These are phyloP conservation scores for Drosophila silvestris DNA, from an alignment of 2,888 invertebrate genomes.

Conservation along the genomic window DNA sequence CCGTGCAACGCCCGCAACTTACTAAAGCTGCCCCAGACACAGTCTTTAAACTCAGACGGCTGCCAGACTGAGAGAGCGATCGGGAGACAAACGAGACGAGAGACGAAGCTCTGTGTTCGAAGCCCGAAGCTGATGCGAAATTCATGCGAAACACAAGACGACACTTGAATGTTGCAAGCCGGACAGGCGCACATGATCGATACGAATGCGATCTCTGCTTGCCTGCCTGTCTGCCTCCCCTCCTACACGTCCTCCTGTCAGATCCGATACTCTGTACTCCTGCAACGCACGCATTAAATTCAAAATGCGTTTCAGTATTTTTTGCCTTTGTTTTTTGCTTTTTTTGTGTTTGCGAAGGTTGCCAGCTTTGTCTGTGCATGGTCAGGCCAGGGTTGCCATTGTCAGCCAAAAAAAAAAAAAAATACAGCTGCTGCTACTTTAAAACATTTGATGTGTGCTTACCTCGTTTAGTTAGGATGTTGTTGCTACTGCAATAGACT, in stretches of 20 bases:
- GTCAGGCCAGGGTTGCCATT: conserved; percentile 80
- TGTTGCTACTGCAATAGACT: conserved; percentile 35
- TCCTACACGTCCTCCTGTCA: conserved; percentile 15
- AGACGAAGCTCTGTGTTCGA: conserved; percentile 16
- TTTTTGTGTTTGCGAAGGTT: conserved; percentile 67
- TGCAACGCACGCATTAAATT: conserved; percentile 74
- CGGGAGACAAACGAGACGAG: conserved; percentile 30
- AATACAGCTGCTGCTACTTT: conserved; percentile 39
- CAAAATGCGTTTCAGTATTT: conserved; percentile 75
- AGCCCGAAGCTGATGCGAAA: conserved; percentile 43
- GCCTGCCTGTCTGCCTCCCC: conserved; percentile 27
- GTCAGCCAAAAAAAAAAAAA: conserved; percentile 58
- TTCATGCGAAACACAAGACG: conserved; percentile 73
- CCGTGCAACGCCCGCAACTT: conserved; percentile 64
- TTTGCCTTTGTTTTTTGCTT: conserved; percentile 19
- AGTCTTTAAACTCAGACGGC: conserved; percentile 40
- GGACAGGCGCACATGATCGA: conserved; percentile 83
- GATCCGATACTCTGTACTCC: conserved; percentile 43
- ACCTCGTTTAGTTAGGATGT: conserved; percentile 61
- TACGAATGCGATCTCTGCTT: conserved; percentile 49
- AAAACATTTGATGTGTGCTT: conserved; percentile 43
- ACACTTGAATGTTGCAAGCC: conserved; percentile 80
- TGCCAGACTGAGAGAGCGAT: conserved; percentile 44
- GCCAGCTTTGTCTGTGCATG: conserved; percentile 65
- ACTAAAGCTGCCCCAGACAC: conserved; percentile 56